Evolutionary conservation across 2,888 invertebrate genomes (phyloP).

Genomic region (Parapristionchus giblindavisi): DNA sequence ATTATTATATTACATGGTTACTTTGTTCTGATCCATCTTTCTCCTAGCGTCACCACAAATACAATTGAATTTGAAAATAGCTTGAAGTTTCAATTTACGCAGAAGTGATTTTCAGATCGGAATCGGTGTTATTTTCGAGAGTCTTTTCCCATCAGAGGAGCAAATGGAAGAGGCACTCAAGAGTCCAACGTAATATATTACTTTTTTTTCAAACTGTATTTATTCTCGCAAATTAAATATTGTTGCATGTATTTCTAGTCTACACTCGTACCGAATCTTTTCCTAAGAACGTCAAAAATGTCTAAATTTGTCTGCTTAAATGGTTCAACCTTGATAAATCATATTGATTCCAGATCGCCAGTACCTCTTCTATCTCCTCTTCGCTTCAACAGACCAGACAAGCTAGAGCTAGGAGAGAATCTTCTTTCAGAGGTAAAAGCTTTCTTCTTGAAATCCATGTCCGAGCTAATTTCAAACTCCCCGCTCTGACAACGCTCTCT

Average conservation of each 20-base stretch:
- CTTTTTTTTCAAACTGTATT: background rate
- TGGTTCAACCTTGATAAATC: no score
- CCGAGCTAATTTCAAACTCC: no score
- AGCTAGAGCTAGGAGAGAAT: background rate
- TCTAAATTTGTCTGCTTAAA: no score
- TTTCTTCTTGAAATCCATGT: no score
- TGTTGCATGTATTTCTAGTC: no score
- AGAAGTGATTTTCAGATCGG: conserved; percentile 43
- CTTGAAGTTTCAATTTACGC: background rate
- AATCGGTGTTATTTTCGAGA: conserved; percentile 53
- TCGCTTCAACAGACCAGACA: conserved; percentile 6
- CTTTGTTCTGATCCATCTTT: no score
- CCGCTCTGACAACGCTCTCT: no score
- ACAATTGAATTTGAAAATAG: background rate
- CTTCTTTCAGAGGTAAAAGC: conserved; percentile 9
- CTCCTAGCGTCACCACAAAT: no score
- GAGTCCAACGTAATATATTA: conserved; percentile 15
- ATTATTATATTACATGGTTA: no score
- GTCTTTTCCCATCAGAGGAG: conserved; percentile 8
- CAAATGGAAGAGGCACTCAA: background rate
- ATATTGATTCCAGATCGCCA: no score
- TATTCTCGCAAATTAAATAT: background rate
- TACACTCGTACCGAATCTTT: no score
- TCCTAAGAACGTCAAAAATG: background rate
- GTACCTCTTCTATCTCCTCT: conserved; percentile 9